Conservation (phyloP, 2,888 invertebrate genomes). For the Mechanitis mazaeus region DNA sequence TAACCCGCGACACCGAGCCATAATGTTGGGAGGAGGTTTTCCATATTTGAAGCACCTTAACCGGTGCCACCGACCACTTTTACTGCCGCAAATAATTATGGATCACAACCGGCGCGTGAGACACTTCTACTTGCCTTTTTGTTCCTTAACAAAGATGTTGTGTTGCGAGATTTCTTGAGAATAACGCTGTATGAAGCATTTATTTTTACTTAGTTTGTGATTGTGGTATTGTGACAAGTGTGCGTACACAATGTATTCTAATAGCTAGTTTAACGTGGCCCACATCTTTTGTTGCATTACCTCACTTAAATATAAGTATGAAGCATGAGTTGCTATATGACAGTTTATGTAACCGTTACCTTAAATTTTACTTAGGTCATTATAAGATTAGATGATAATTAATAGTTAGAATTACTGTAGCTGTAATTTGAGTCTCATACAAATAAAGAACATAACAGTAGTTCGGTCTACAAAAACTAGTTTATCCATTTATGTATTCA, state of each 20-base stretch:
- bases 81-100: constrained; percentile 27
- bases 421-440: no score
- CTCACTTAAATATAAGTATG: not conserved
- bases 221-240: not conserved
- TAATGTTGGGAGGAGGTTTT: constrained; percentile 41
- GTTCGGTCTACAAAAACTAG: constrained; percentile 42
- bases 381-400: no score
- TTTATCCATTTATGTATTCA: constrained; percentile 44
- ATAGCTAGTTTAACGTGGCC: not conserved
- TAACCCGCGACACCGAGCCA: constrained; percentile 37
- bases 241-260: not conserved
- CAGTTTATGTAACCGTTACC: no score
- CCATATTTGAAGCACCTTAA: constrained; percentile 37
- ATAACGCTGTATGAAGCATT: not conserved
- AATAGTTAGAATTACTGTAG: no score
- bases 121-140: constrained; percentile 15
- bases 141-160: constrained; percentile 12
- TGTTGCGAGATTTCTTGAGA: not conserved
- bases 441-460: constrained; percentile 13
- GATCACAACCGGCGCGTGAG: constrained; percentile 20
- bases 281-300: not conserved
- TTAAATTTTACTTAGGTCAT: no score
- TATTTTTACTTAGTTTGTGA: not conserved
- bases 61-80: constrained; percentile 27
- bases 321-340: no score